These are phyloP conservation scores for Thymallus thymallus DNA, from an alignment of 2,113 vertebrate genomes.

Conservation along the genomic window DNA sequence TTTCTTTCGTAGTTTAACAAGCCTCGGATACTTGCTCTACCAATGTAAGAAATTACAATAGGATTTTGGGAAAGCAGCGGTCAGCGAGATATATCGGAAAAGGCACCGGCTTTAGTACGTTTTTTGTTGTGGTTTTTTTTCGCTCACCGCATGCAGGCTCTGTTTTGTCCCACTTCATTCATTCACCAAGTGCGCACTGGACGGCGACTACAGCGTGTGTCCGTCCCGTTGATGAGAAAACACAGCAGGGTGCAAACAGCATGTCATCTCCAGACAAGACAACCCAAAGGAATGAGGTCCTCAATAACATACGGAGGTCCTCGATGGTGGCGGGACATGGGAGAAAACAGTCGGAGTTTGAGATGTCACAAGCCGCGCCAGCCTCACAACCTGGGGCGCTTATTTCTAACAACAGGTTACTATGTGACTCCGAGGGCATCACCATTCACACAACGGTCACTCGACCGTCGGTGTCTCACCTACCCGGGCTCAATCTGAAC, in stretches of 20 bases:
- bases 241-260: no score
- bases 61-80: no score
- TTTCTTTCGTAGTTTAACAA: neutral
- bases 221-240: neutral
- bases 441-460: conserved; percentile 23
- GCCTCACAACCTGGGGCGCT: conserved; percentile 22
- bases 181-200: neutral
- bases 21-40: neutral
- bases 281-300: neutral
- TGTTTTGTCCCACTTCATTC: no score
- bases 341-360: conserved; percentile 53
- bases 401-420: conserved; percentile 13
- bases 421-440: conserved; percentile 10
- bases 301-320: conserved; percentile 24
- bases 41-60: no score
- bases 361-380: conserved; percentile 51
- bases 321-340: conserved; percentile 31
- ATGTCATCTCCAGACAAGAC: conserved; percentile 31
- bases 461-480: conserved; percentile 69
- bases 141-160: no score
- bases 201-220: neutral
- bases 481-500: conserved; percentile 69
- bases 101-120: neutral
- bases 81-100: no score
- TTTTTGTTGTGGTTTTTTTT: no score